These are phyloP conservation scores for Australoheros scitulus DNA, from an alignment of 2,113 vertebrate species.

Conservation along the genomic window DNA sequence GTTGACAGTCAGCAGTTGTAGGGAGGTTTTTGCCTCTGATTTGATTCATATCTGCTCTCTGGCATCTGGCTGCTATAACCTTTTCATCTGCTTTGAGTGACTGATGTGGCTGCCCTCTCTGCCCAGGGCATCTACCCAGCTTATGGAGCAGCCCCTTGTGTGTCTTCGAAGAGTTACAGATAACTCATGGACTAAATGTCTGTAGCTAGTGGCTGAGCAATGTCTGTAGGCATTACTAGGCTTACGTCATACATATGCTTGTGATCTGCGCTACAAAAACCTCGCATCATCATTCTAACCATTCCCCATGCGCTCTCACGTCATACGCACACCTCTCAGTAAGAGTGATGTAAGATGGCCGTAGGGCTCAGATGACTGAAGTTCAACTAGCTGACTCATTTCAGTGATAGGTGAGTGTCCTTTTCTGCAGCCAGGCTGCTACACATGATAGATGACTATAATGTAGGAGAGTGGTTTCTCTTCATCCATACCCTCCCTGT, in stretches of 20 bases:
- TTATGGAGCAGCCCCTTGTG: constrained; percentile 52
- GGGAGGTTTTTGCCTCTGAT: constrained; percentile 42
- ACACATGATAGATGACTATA: constrained; percentile 62
- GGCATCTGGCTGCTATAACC: constrained; percentile 48
- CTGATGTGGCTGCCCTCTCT: constrained; percentile 50
- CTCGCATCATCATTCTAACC: neutral
- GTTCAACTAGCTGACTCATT: constrained; percentile 47
- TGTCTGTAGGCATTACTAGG: constrained; percentile 6
- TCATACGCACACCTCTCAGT: neutral
- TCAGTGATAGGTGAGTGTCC: constrained; percentile 31
- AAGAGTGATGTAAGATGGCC: constrained; percentile 42
- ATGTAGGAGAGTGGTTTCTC: constrained; percentile 56
- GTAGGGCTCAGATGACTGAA: constrained; percentile 19
- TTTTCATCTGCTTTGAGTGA: constrained; percentile 64
- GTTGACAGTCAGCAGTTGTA: constrained; percentile 26
- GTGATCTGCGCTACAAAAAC: neutral
- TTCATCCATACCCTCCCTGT: constrained; percentile 20
- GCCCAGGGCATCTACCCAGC: constrained; percentile 49
- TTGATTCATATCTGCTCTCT: constrained; percentile 28
- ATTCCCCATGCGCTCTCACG: neutral
- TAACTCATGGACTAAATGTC: constrained; percentile 61
- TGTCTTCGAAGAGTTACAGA: constrained; percentile 51
- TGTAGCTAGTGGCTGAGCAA: constrained; percentile 28
- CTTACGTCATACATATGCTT: constrained; percentile 8
- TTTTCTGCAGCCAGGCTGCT: constrained; percentile 25